Evolutionary conservation across 64 coral and sea anemone genomes (phyloP).

Genomic region (Pocillopora damicornis): DNA sequence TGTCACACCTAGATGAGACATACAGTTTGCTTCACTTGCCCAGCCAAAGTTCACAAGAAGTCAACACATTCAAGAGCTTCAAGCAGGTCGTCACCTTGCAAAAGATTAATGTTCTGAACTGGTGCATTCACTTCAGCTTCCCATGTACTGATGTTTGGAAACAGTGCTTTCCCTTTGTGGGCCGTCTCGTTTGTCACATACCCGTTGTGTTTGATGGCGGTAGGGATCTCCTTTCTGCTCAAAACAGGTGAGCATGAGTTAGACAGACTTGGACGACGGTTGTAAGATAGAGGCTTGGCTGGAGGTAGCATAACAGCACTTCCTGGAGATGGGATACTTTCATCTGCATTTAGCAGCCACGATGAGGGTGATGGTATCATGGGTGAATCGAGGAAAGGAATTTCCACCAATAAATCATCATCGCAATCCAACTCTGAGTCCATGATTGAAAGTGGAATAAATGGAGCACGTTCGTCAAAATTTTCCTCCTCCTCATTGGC

Average conservation of each 20-base stretch:
- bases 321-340: slow-evolving; percentile 20
- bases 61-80: slow-evolving; percentile 57
- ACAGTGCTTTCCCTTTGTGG: slow-evolving; percentile 23
- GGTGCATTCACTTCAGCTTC: slow-evolving; percentile 83
- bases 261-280: slow-evolving; percentile 16
- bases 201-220: slow-evolving; percentile 29
- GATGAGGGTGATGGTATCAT: slow-evolving; percentile 55
- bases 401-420: slow-evolving; percentile 70
- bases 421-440: slow-evolving; percentile 67
- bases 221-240: slow-evolving; percentile 36
- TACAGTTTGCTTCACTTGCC: background rate
- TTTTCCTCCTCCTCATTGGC: slow-evolving; percentile 37
- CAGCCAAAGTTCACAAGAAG: background rate
- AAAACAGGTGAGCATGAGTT: slow-evolving; percentile 7
- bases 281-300: background rate
- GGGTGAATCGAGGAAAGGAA: slow-evolving; percentile 71
- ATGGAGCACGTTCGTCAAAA: slow-evolving; percentile 67
- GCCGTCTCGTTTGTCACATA: slow-evolving; percentile 68
- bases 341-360: background rate
- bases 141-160: slow-evolving; percentile 48
- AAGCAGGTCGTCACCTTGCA: slow-evolving; percentile 75
- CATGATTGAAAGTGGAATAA: slow-evolving; percentile 63
- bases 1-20: background rate
- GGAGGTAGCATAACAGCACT: slow-evolving; percentile 30
- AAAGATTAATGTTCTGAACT: slow-evolving; percentile 52